A percentile compares a stretch with the other conserved stretches of the same genome.
phyloP scores from a whole-genome alignment of 2,888 invertebrate genomes.

The Drepanosiphum platanoidis region DNA sequence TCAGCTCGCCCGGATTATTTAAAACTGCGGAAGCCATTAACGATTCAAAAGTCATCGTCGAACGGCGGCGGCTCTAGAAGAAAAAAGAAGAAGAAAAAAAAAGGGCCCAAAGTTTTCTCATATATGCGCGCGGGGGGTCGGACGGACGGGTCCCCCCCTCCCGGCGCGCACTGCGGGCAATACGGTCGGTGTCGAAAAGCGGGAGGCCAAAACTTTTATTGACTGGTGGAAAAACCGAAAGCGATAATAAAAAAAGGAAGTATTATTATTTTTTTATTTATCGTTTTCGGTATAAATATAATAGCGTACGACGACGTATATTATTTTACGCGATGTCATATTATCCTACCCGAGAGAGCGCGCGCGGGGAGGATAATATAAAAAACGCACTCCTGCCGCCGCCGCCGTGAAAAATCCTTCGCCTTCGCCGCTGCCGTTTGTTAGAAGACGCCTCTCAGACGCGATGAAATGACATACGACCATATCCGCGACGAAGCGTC shows the following conservation, averaged over 20 bases:
- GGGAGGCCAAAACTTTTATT: conserved; percentile 54
- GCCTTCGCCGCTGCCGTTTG: background rate
- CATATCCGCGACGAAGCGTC: too few species aligned
- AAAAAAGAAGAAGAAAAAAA: too few species aligned
- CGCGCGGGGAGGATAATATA: too few species aligned
- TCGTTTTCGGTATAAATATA: too few species aligned
- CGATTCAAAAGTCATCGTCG: conserved; percentile 59
- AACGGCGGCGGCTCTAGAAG: conserved; percentile 18
- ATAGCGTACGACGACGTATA: too few species aligned
- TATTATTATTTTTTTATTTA: conserved; percentile 52
- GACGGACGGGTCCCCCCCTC: background rate
- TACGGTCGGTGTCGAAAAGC: conserved; percentile 37
- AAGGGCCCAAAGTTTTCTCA: conserved; percentile 53
- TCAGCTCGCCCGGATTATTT: conserved; percentile 44
- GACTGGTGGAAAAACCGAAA: conserved; percentile 42
- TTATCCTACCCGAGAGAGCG: background rate
- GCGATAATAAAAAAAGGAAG: conserved; percentile 29
- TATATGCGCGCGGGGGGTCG: conserved; percentile 40
- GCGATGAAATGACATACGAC: too few species aligned
- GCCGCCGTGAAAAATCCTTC: background rate
- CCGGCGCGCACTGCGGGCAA: background rate
- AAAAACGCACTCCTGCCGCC: background rate
- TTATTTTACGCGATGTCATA: background rate
- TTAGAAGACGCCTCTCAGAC: too few species aligned
- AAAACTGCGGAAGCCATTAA: conserved; percentile 60